Evolutionary conservation across 1,140 invertebrate species (phyloP), one percentile per base, ranked within the genome.

Genomic region (Drosophila erecta): DNA sequence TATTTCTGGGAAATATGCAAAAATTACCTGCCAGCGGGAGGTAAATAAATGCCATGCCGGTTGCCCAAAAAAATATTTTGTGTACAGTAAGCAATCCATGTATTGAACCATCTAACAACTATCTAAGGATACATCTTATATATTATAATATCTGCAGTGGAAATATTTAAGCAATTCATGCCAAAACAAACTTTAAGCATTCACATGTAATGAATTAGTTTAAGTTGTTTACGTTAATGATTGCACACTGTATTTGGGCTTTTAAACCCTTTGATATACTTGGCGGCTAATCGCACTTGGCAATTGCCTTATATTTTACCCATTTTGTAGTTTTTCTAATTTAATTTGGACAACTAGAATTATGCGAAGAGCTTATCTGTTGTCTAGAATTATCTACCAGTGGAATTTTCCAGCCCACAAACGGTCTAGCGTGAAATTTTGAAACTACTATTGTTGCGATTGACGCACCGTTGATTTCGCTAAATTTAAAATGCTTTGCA

Each of bases 201-300:
- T 30, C 30, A 10, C 30, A 10, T 30, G 7, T 30, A 30, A 30
- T 30, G 30, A 30, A 14, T 27, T 27, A 27, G 12, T 2, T 47
- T 47, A n/a, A 24, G 0, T 30, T 30, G 30, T 30, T 30, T 30
- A 30, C 30, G 30, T 8, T 30, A 30, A 30, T 30, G 7, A 30
- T 30, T 1, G n/a, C 4, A 1, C 27, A 33, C 27, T 27, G 47
- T 17, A 49, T 8, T 14, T 20, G 1, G 10, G 1, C 1, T 10
- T 30, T 17, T 27, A 8, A n/a, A 47, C 5, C 27, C n/a, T 41
- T n/a, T 3, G 33, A 59, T 20, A 37, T 30, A 51, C 38, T 70
- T 67, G 66, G 41, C 62, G 56, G 66, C 49, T 67, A 67, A 70
- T 67, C 49, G 40, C 65, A 51, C 30, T 47, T 70, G 27, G 46